phyloP scores from a whole-genome alignment of 2,113 vertebrate genomes.

The Genyomyrus donnyi region DNA sequence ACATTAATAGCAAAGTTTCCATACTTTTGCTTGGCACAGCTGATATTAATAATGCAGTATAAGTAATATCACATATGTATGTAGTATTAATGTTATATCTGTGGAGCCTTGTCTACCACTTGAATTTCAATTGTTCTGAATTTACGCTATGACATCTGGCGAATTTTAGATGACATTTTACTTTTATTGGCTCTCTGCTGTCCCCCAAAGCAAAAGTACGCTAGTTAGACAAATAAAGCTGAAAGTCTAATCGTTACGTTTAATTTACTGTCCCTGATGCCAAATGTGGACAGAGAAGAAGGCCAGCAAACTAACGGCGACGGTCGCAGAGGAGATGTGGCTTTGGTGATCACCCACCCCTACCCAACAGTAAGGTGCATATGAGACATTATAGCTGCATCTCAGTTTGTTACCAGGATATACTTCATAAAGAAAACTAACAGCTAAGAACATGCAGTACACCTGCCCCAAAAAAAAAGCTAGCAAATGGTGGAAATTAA shows the following conservation, averaged over 20 bases:
- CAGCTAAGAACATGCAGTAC: neutral
- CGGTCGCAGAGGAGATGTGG: neutral
- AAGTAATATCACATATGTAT: neutral
- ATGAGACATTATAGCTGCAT: neutral
- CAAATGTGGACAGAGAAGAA: neutral
- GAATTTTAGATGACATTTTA: neutral
- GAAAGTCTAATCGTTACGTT: neutral
- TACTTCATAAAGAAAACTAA: neutral
- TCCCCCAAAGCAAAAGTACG: neutral
- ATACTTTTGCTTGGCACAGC: conserved; percentile 3
- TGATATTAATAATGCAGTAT: neutral
- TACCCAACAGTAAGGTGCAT: neutral
- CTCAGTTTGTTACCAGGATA: neutral
- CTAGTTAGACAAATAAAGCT: neutral
- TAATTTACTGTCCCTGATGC: neutral
- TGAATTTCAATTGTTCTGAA: neutral
- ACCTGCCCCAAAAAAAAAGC: neutral
- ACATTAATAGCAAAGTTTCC: conserved; percentile 7
- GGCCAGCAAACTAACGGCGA: neutral
- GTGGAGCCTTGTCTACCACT: neutral
- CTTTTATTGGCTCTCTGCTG: neutral
- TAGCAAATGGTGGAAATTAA: neutral
- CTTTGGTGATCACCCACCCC: neutral
- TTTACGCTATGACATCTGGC: neutral
- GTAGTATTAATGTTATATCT: conserved; percentile 4